Percentiles rank a stretch among this genome's conserved stretches.
Evolutionary conservation across 1,140 invertebrate genomes (phyloP).

Genomic region (Cydia fagiglandana): DNA sequence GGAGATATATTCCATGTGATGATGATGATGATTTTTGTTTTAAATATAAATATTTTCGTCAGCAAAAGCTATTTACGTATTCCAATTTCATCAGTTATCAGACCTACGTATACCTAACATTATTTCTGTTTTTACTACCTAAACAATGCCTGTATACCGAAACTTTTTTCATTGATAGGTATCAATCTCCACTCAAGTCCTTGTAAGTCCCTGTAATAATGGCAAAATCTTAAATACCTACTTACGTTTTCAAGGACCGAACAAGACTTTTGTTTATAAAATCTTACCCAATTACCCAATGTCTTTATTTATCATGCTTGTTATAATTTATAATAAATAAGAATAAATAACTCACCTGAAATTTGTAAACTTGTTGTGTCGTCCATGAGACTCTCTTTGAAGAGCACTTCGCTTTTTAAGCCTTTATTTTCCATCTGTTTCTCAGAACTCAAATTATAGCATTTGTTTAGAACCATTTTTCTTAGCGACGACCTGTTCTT

Average conservation of each 20-base stretch:
- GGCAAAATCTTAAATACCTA: no score
- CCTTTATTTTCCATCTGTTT: conserved; percentile 16
- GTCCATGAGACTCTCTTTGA: conserved; percentile 54
- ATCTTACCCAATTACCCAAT: no score
- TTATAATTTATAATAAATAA: not conserved
- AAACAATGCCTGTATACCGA: not conserved
- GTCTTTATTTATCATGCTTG: not conserved
- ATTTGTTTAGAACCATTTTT: conserved; percentile 54
- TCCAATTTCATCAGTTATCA: no score
- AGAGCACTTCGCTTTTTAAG: conserved; percentile 35
- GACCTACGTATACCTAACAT: not conserved
- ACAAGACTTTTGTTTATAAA: no score
- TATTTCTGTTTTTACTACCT: not conserved
- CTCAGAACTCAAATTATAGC: conserved; percentile 36
- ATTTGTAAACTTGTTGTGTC: conserved; percentile 69
- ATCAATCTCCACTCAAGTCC: not conserved
- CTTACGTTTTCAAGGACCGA: no score
- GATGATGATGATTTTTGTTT: no score
- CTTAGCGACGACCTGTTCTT: conserved; percentile 58
- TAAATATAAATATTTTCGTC: no score
- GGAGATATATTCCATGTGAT: no score
- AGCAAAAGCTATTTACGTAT: no score
- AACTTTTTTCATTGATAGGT: not conserved
- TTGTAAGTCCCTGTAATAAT: not conserved
- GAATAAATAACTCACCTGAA: conserved; percentile 56